These are phyloP conservation scores for Hydrozoanthus gracilis DNA, from an alignment of 92 coral and sea anemone genomes.

Conservation along the genomic window DNA sequence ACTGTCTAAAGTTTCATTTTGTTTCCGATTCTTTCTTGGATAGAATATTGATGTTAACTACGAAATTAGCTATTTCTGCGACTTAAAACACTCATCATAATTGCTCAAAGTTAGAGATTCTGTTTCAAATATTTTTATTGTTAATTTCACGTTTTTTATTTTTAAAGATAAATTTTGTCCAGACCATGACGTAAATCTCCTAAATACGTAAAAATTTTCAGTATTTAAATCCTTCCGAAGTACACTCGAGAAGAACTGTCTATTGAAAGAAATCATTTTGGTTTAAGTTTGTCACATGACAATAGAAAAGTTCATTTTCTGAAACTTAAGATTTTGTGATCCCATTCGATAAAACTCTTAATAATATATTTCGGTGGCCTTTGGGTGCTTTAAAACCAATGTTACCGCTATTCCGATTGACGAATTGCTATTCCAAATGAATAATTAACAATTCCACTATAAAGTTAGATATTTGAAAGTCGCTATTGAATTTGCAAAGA, in stretches of 20 bases:
- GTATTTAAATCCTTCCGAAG: not conserved
- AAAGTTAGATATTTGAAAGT: too few species aligned
- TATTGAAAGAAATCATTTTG: not conserved
- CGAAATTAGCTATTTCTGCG: not conserved
- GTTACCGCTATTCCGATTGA: not conserved
- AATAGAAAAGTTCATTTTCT: not conserved
- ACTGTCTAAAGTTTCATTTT: not conserved
- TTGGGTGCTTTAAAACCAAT: not conserved
- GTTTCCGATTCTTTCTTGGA: not conserved
- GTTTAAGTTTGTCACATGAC: not conserved
- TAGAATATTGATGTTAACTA: not conserved
- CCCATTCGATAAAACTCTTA: not conserved
- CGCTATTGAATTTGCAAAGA: too few species aligned
- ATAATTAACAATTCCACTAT: not conserved
- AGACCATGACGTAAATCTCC: not conserved
- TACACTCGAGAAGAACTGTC: not conserved
- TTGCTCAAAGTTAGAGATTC: not conserved
- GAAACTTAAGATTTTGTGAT: not conserved
- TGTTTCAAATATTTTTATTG: not conserved
- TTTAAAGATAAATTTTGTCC: not conserved
- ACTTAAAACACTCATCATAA: not conserved
- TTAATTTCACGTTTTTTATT: not conserved
- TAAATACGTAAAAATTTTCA: not conserved
- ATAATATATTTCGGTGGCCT: constrained; percentile 5
- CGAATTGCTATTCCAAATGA: not conserved